Base-by-base conservation (phyloP, 2,113 vertebrate species). In the Oenanthe melanoleuca region DNA sequence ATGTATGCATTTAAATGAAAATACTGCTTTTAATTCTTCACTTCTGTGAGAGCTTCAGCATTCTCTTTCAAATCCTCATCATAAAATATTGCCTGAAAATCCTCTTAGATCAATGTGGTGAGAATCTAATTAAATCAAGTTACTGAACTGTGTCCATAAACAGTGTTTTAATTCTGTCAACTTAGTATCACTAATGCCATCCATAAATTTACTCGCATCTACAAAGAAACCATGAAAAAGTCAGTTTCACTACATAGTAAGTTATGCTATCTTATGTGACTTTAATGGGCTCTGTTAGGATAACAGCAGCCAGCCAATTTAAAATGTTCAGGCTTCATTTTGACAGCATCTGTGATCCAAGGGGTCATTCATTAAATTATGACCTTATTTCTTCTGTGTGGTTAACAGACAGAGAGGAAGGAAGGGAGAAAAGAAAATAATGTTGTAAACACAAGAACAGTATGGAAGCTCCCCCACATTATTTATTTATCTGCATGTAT, bases 101-200 rank as follows among this genome's bases (percentile, higher is more conserved):
- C 66, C 67, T 93, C 87, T 92, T 65, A 88, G 56, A 95, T 83
- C 88, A 95, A 80, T 80, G 61, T 25, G 6, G 55, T 72, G 56
- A 94, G 86, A 92, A 95, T 79, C 88, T 94, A 97, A 97, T 97
- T 97, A 96, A 95, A 95, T 88, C 70, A 95, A 95, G 89, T 85
- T 88, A 96, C 83, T 96, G 92, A 97, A 95, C 92, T 96, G 82
- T 95, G 92, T 94, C 93, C 60, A 94, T 83, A 96, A 96, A 96
- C 92, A 94, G 72, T 81, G 52, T 79, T 96, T 92, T 93, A 95
- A 96, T 95, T 97, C 96, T 96, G 95, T 93, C 92, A 96, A 89
- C 83, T 93, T 95, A 96, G 74, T 96, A 89, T 77, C 75, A 88
- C 84, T 95, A 96, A 97, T 93, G 56, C 66, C 70, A 84, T 81